phyloP scores from a whole-genome alignment of 2,888 invertebrate species.

The Ennomos fuscantarius region DNA sequence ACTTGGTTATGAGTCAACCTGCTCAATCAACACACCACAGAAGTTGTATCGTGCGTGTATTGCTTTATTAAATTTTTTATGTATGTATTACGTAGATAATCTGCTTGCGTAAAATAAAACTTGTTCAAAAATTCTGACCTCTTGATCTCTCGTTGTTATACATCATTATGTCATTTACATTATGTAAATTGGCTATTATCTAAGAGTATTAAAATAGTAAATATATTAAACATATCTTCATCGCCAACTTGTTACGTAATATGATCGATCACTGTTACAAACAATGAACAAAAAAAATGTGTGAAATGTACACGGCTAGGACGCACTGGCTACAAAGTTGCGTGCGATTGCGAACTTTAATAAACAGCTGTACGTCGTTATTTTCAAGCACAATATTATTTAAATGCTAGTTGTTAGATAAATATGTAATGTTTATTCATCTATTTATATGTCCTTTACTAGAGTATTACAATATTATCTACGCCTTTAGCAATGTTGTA shows the following conservation, averaged over 20 bases:
- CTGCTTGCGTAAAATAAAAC: conserved; percentile 32
- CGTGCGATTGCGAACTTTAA: conserved; percentile 1
- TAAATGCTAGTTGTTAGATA: too few relatives aligned
- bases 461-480: too few relatives aligned
- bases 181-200: conserved; percentile 38
- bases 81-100: conserved; percentile 6
- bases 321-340: conserved; percentile 6
- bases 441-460: too few relatives aligned
- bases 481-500: too few relatives aligned
- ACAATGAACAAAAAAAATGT: conserved; percentile 3
- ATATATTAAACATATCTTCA: conserved; percentile 45
- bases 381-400: neutral
- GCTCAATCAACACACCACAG: too few relatives aligned
- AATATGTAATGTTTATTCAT: too few relatives aligned
- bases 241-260: conserved; percentile 46
- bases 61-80: neutral
- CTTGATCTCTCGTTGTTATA: conserved; percentile 36
- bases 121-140: conserved; percentile 33
- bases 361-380: neutral
- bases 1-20: too few relatives aligned
- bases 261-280: conserved; percentile 44
- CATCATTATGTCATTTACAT: conserved; percentile 30
- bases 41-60: neutral
- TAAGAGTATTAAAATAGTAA: conserved; percentile 44
- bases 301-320: neutral